phyloP scores from a whole-genome alignment of 2,888 invertebrate genomes.

The Drosophila merina region DNA sequence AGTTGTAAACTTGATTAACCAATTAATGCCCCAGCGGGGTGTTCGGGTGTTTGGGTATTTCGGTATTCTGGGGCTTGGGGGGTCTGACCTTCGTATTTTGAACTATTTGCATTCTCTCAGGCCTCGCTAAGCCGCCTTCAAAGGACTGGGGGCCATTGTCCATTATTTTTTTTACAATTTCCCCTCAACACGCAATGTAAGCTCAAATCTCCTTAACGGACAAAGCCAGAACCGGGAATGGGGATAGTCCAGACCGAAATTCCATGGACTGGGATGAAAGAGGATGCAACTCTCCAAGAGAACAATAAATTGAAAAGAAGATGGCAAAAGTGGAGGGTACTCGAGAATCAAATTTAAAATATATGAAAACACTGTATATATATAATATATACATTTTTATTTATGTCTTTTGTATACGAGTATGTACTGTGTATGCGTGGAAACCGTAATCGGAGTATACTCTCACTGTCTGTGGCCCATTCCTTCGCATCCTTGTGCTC shows the following conservation, averaged over 20 bases:
- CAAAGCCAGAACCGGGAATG: constrained; percentile 13
- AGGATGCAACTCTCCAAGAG: constrained; percentile 13
- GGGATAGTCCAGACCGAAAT: constrained; percentile 26
- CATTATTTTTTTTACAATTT: constrained; percentile 24
- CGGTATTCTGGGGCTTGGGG: neutral
- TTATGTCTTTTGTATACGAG: neutral
- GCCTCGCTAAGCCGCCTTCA: constrained; percentile 24
- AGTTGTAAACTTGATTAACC: constrained; percentile 42
- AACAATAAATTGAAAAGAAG: constrained; percentile 36
- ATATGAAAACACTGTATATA: constrained; percentile 1
- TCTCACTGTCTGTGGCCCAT: constrained; percentile 9
- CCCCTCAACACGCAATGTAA: constrained; percentile 33
- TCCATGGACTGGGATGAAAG: constrained; percentile 4
- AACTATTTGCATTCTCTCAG: constrained; percentile 21
- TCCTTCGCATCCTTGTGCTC: constrained; percentile 4
- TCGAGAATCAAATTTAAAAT: constrained; percentile 40
- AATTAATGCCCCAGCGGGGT: constrained; percentile 24
- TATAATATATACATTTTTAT: neutral
- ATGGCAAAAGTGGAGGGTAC: constrained; percentile 36
- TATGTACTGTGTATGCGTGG: constrained; percentile 11
- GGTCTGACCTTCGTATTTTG: constrained; percentile 2
- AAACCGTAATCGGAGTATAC: constrained; percentile 39
- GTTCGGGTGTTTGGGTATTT: neutral
- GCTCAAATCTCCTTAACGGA: constrained; percentile 40
- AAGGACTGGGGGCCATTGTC: constrained; percentile 20